Conservation (phyloP, 2,888 invertebrate genomes). For the Folsomia candida region DNA sequence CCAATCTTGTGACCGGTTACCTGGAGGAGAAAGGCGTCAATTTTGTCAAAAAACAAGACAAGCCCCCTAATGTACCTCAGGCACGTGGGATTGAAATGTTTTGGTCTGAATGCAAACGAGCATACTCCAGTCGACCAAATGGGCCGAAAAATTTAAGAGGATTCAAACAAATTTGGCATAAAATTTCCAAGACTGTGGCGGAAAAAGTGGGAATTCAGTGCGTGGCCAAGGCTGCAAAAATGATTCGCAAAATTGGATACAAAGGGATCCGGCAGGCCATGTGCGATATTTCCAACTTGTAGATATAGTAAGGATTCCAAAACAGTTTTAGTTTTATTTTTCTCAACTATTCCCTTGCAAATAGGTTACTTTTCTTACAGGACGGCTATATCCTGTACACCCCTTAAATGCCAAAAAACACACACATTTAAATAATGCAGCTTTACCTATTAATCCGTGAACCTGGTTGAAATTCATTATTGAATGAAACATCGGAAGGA, state of each 20-base stretch:
- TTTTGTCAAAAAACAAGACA: no score
- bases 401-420: no score
- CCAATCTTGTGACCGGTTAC: no score
- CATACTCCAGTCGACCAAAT: not conserved
- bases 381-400: not conserved
- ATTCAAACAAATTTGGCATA: not conserved
- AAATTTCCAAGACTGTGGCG: not conserved
- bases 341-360: no score
- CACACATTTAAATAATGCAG: no score
- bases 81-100: not conserved
- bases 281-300: not conserved
- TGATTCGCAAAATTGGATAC: not conserved
- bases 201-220: not conserved
- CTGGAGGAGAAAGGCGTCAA: no score
- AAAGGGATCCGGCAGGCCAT: not conserved
- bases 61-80: not conserved
- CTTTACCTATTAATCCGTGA: no score
- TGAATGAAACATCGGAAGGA: no score
- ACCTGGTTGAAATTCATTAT: no score
- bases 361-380: no score
- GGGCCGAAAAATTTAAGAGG: not conserved
- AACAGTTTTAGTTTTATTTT: no score
- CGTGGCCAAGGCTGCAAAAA: not conserved
- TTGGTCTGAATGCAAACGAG: conserved; percentile 3
- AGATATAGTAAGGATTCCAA: no score